phyloP scores from a whole-genome alignment of 2,888 invertebrate genomes.

The Ichneumoninae sp. region DNA sequence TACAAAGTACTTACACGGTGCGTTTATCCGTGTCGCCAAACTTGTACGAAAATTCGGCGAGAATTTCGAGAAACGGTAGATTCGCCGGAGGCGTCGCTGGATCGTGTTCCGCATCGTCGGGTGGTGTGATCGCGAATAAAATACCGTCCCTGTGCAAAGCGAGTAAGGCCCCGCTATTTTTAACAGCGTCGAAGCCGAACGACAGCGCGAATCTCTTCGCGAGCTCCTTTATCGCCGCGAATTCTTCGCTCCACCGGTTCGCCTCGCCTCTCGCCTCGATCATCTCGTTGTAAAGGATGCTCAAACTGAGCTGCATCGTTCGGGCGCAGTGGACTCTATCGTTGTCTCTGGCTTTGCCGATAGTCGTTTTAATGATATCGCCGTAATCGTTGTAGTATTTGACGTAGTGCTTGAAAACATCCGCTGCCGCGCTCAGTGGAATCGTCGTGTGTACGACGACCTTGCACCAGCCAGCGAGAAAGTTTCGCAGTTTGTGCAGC shows the following conservation, averaged over 20 bases:
- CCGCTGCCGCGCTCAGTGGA: slow-evolving; percentile 88
- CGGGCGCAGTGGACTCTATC: slow-evolving; percentile 98
- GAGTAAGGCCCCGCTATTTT: slow-evolving; percentile 98
- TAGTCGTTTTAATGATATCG: slow-evolving; percentile 98
- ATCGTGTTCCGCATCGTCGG: slow-evolving; percentile 88
- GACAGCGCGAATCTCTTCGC: slow-evolving; percentile 98
- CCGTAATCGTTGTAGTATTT: slow-evolving; percentile 99
- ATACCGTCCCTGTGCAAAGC: slow-evolving; percentile 98
- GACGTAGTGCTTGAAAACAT: slow-evolving; percentile 98
- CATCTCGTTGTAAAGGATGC: slow-evolving; percentile 93
- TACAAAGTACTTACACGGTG: slow-evolving; percentile 88
- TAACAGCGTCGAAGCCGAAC: slow-evolving; percentile 98
- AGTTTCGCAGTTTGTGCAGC: slow-evolving; percentile 97
- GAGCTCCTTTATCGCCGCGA: slow-evolving; percentile 96
- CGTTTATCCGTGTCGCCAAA: slow-evolving; percentile 98
- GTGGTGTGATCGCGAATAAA: slow-evolving; percentile 92
- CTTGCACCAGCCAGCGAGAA: slow-evolving; percentile 98
- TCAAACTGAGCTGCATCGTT: slow-evolving; percentile 96
- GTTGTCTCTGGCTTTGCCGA: slow-evolving; percentile 98
- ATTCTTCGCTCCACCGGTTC: slow-evolving; percentile 91
- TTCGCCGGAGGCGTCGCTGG: slow-evolving; percentile 94
- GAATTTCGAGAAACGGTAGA: slow-evolving; percentile 96
- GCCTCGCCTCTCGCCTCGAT: slow-evolving; percentile 86
- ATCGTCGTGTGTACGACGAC: slow-evolving; percentile 87
- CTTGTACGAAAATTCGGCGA: slow-evolving; percentile 98